Base-by-base conservation (phyloP, 2,797 vertebrate species). In the Mastacembelus armatus region DNA sequence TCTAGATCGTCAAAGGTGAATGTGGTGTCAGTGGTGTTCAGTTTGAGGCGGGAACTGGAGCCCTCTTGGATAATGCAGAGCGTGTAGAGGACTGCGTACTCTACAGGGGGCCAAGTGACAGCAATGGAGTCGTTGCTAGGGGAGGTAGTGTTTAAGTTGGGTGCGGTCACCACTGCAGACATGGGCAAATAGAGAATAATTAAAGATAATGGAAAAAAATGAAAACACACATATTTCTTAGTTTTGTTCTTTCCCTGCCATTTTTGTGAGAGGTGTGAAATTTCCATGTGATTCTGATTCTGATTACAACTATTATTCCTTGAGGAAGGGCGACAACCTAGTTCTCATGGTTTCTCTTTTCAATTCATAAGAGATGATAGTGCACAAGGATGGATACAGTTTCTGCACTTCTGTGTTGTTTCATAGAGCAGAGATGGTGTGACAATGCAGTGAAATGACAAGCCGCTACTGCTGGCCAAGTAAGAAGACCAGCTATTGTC, bases 61-160 rank as follows among this genome's bases (percentile, higher is more conserved):
- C 93, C 94, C 44, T 94, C 89, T 74, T 44, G 88, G 91, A 95
- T 93, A 59, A 98, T 84, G 76, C 88, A 92, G 64, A 98, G 93
- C 0, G 88, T 94, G 86, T 97, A 97, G 16, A 91, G 87, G 22
- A 86, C 89, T 1, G 96, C 95, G 40, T 95, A 78, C 0, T 88
- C 64, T 24, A 98, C 94, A 10, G 92, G 81, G 16, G 79, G 58
- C 97, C 97, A 99, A 27, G 54, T 92, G 44, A 95, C 92, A 3
- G 86, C 50, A 67, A 98, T 94, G 57, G 91, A 93, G 76, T 87
- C 60, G 40, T 93, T 94, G 19, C 80, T 85, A 0, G 85, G 92
- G 49, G 96, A 96, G 33, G 67, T 81, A 24, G 94, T 92, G 63
- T 80, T 92, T 65, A 97, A 68, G 59, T 84, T 2, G 0, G 95